Base-by-base conservation (phyloP, 2,888 invertebrate genomes). In the Ephialtes manifestator region DNA sequence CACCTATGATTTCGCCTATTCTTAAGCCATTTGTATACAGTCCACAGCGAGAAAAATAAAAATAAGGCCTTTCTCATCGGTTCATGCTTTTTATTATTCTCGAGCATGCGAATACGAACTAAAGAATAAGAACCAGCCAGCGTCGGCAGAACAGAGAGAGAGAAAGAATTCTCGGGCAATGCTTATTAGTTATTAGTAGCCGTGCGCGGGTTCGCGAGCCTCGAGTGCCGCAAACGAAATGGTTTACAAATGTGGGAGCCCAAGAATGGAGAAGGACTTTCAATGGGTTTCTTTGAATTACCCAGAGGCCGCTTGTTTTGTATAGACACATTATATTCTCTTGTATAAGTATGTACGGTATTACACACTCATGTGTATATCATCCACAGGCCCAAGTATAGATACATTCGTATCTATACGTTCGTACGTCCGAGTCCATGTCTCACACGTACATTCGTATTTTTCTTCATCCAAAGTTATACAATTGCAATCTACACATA, bases 241-340 rank as follows among this genome's bases (percentile, higher is more conserved):
- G 90, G 90, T 89, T 90, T 90, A 92, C 90, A 91, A 91, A 91
- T 87, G 88, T 87, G 88, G 84, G 88, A 87, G 90, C 89, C 74
- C 75, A 90, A 92, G 91, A 93, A 92, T 92, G 91, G 92, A 90
- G 91, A 87, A 88, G 86, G 87, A 89, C 82, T 87, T 91, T 93
- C 90, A 92, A 93, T 92, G 91, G 91, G 83, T 87, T 88, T 90
- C 91, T 92, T 93, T 92, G 92, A 92, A 92, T 92, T 90, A 90
- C 89, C 81, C 89, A 55, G 87, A 91, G 89, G 89, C 89, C 90
- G 90, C 90, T 91, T 91, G 90, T 90, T 92, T 91, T 89, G 89
- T 90, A 90, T 90, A 88, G 89, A 87, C 87, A 87, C 88, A 88
- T 91, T 90, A 90, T 90, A 89, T 89, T 87, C 86, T 87, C 85